Base-by-base conservation (phyloP, 2,113 vertebrate genomes). In the Turnix velox region DNA sequence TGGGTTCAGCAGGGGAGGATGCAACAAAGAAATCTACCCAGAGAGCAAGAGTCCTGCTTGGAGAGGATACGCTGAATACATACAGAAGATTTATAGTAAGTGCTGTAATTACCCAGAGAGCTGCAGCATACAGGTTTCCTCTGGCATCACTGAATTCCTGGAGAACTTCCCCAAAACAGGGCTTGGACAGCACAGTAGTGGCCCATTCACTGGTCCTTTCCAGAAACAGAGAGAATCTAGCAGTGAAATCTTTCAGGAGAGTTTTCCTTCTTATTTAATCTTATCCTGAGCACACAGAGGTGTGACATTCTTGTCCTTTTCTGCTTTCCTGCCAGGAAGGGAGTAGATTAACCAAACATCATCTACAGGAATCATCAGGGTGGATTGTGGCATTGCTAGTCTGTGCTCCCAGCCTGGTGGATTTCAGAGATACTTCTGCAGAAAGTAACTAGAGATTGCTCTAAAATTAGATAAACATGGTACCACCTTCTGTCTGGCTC, bases 361-460 rank as follows among this genome's bases (percentile, higher is more conserved):
- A 73, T 18, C 4, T 57, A 12, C 0, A 0, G n/a, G 40, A 57
- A 62, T 15, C 3, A 2, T 6, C 0, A 2, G 30, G 43, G 61
- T 75, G 48, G 43, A n/a, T 11, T 46, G 55, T 45, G 30, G 30
- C 25, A 51, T 35, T 51, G 9, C 11, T 18, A 33, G 18, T 17
- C 52, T 42, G 14, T 31, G 52, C 20, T 43, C 35, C 35, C 65
- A 54, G 7, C 13, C 42, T 43, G 66, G 23, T 48, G 27, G 35
- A 30, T 37, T 13, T 39, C 31, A 73, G 37, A 11, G 7, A 18
- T 4, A 30, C 37, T 84, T 43, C 61, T 67, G 43, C 63, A 66
- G 57, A 66, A 77, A 59, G 33, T 39, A 40, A 52, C 12, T 39
- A 19, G 18, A 76, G 49, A 33, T 58, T 58, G 31, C 39, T 46